Evolutionary conservation across 2,113 vertebrate species (phyloP).

Genomic region (crab-eating macaque (Macaca fascicularis)): T2T-MFA8v1.1 NC_088389.1:62064501-62065000

Average conservation of each 20-base stretch:
- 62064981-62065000: constrained; percentile 46
- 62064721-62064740: constrained; percentile 54
- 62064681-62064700: constrained; percentile 41
- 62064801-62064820: constrained; percentile 54
- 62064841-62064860: constrained; percentile 49
- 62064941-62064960: background rate
- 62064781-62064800: constrained; percentile 37
- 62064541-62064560: constrained; percentile 56
- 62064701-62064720: constrained; percentile 54
- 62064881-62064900: constrained; percentile 1
- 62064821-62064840: background rate
- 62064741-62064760: constrained; percentile 40
- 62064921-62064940: constrained; percentile 37
- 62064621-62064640: constrained; percentile 13
- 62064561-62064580: background rate
- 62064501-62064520: constrained; percentile 52
- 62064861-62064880: constrained; percentile 42
- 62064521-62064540: constrained; percentile 39
- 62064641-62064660: constrained; percentile 50
- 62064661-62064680: constrained; percentile 50
- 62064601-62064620: background rate
- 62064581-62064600: constrained; percentile 33
- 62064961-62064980: background rate
- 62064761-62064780: constrained; percentile 80
- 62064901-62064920: constrained; percentile 31